Conservation (phyloP, 2,888 invertebrate species). For the Sinopyrophorus schimmeli region DNA sequence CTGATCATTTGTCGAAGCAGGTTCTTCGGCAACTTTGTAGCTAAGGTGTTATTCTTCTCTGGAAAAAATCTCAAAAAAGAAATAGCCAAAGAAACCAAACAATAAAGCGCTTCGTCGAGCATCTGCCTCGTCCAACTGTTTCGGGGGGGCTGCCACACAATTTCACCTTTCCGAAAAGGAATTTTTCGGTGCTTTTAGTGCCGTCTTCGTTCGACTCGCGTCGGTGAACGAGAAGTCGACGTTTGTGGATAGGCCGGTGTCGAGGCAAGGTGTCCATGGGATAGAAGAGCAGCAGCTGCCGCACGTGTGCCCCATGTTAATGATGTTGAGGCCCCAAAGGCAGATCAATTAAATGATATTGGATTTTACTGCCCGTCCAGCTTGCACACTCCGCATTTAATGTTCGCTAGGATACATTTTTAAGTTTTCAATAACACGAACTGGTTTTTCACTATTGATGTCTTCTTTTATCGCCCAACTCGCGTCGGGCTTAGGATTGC, state of each 20-base stretch:
- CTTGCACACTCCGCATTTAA: no score
- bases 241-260: slow-evolving; percentile 29
- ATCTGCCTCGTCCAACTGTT: slow-evolving; percentile 19
- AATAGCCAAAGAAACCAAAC: no score
- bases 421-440: no score
- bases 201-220: slow-evolving; percentile 9
- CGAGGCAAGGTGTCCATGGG: slow-evolving; percentile 33
- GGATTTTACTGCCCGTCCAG: slow-evolving; percentile 20
- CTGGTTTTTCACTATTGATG: no score
- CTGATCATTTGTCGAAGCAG: no score
- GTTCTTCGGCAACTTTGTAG: no score
- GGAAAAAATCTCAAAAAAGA: no score
- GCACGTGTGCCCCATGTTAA: slow-evolving; percentile 37
- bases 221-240: not conserved
- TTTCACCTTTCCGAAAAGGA: slow-evolving; percentile 8
- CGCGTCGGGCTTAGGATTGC: no score
- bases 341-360: slow-evolving; percentile 37
- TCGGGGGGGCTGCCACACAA: slow-evolving; percentile 7
- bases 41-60: no score
- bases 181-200: not conserved
- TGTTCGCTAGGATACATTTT: no score
- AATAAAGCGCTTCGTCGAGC: slow-evolving; percentile 6
- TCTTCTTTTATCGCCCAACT: no score
- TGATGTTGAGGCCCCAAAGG: slow-evolving; percentile 32
- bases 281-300: slow-evolving; percentile 37